Conservation (phyloP, 2,888 invertebrate genomes). For the Ypsolopha sequella region DNA sequence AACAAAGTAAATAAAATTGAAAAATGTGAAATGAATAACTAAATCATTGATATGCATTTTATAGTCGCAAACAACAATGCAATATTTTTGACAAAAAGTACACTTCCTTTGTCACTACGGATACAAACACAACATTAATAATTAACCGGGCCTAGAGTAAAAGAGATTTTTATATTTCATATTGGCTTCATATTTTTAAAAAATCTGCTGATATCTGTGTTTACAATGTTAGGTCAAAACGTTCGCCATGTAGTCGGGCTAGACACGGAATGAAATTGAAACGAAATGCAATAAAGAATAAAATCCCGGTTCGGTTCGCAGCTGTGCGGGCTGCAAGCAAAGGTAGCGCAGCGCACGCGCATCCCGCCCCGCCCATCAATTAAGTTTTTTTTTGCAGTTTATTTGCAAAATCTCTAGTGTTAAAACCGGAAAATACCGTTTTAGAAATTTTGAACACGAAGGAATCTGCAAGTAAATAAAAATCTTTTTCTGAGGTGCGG, state of each 20-base stretch:
- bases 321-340: slow-evolving; percentile 7
- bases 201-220: not conserved
- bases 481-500: too few relatives aligned
- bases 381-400: not conserved
- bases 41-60: slow-evolving; percentile 53
- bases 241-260: slow-evolving; percentile 48
- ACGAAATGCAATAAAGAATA: slow-evolving; percentile 39
- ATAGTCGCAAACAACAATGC: slow-evolving; percentile 7
- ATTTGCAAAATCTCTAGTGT: too few relatives aligned
- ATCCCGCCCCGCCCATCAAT: not conserved
- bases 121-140: not conserved
- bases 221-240: slow-evolving; percentile 10
- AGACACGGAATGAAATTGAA: slow-evolving; percentile 40
- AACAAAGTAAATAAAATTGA: slow-evolving; percentile 41
- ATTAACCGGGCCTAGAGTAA: not conserved
- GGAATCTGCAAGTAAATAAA: too few relatives aligned
- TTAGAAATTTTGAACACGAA: too few relatives aligned
- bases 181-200: not conserved
- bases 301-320: slow-evolving; percentile 32
- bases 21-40: slow-evolving; percentile 42
- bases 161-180: not conserved
- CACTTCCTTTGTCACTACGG: not conserved
- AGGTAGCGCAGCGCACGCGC: slow-evolving; percentile 22
- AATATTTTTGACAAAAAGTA: not conserved
- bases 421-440: too few relatives aligned